These are phyloP conservation scores for Turdus rufiventris DNA, from an alignment of 2,113 vertebrate species.

Conservation along the genomic window DNA sequence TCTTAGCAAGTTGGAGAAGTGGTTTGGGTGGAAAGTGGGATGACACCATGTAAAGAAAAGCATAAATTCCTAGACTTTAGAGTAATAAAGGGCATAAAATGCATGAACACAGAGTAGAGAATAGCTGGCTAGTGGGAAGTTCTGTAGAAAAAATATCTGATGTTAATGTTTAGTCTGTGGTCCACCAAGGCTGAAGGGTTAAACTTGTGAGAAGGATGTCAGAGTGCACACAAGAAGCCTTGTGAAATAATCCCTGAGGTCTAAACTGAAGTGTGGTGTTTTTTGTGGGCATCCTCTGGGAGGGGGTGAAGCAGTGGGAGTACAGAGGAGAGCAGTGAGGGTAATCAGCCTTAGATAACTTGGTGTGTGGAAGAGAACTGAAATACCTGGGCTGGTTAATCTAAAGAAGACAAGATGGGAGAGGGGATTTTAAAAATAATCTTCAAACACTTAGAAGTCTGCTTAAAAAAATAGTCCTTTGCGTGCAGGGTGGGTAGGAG, in stretches of 20 bases:
- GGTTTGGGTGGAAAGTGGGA: neutral
- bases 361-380: neutral
- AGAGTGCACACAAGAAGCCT: neutral
- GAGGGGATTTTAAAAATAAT: neutral
- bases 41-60: neutral
- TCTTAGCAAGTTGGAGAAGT: neutral
- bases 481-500: neutral
- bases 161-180: neutral
- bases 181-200: neutral
- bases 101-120: neutral
- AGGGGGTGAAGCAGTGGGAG: neutral
- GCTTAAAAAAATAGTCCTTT: neutral
- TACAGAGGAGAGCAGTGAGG: neutral
- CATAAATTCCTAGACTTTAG: neutral
- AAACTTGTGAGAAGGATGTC: neutral
- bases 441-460: neutral
- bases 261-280: neutral
- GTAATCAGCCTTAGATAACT: neutral
- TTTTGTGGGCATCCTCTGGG: neutral
- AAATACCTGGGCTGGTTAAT: neutral
- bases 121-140: neutral
- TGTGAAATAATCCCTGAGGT: neutral
- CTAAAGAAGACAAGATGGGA: neutral
- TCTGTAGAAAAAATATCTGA: neutral
- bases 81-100: neutral